Conservation (phyloP, 2,797 vertebrate species). For the Thripadectes ignobilis region DNA sequence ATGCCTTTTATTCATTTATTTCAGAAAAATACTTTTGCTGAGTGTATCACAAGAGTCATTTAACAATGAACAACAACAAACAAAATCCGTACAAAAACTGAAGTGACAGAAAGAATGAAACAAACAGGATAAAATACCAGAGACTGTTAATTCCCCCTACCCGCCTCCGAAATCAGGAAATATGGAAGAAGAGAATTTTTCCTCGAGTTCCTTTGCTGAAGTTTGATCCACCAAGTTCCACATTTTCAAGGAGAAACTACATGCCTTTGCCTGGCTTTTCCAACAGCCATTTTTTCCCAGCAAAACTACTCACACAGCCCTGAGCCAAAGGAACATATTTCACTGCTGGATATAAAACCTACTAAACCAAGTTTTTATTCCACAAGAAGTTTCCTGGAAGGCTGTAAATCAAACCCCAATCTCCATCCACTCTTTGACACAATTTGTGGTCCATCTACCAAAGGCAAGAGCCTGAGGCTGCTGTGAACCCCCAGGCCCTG, state of each 20-base stretch:
- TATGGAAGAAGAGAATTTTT: constrained; percentile 63
- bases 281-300: constrained; percentile 14
- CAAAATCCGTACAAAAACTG: constrained; percentile 73
- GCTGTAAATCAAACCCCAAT: neutral
- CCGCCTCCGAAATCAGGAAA: constrained; percentile 15
- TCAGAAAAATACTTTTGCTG: constrained; percentile 79
- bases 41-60: constrained; percentile 75
- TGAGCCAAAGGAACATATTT: neutral
- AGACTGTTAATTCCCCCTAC: neutral
- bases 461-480: neutral
- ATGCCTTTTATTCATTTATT: constrained; percentile 79
- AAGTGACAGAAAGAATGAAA: constrained; percentile 18
- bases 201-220: constrained; percentile 64
- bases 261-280: constrained; percentile 15
- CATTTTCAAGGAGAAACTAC: neutral
- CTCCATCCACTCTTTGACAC: neutral
- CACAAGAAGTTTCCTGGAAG: neutral
- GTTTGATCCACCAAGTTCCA: constrained; percentile 57
- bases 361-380: neutral
- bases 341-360: neutral
- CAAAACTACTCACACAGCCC: neutral
- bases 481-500: neutral
- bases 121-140: neutral
- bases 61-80: constrained; percentile 59
- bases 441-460: neutral